Evolutionary conservation across 2,797 vertebrate species (phyloP).

Genomic region (Parotocinclus haroldoi): DNA sequence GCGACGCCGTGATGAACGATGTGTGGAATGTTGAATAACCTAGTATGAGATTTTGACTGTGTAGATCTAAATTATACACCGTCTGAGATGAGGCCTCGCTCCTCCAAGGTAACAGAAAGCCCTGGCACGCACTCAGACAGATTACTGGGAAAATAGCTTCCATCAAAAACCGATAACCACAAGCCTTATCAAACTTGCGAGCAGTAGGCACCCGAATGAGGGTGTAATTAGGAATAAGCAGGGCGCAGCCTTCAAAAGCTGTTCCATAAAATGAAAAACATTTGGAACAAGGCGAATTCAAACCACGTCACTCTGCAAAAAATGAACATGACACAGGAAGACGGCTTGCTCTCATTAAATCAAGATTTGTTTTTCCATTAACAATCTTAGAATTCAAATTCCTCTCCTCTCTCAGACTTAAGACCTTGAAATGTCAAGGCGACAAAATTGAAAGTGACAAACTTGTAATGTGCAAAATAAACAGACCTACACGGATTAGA

Average conservation of each 20-base stretch:
- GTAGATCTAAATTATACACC: slow-evolving; percentile 40
- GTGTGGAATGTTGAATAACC: slow-evolving; percentile 16
- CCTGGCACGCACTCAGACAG: slow-evolving; percentile 54
- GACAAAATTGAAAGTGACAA: slow-evolving; percentile 25
- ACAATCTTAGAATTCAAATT: slow-evolving; percentile 36
- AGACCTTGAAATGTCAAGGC: slow-evolving; percentile 28
- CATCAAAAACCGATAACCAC: slow-evolving; percentile 57
- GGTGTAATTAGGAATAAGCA: slow-evolving; percentile 56
- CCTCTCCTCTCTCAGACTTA: slow-evolving; percentile 25
- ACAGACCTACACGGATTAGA: slow-evolving; percentile 22
- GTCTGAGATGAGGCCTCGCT: slow-evolving; percentile 44
- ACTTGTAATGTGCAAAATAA: slow-evolving; percentile 39
- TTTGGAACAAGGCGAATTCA: slow-evolving; percentile 4
- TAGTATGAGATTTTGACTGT: slow-evolving; percentile 4
- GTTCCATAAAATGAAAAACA: slow-evolving; percentile 26
- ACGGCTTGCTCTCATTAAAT: slow-evolving; percentile 28
- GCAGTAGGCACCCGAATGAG: slow-evolving; percentile 52
- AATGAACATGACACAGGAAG: slow-evolving; percentile 17
- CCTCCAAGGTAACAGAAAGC: slow-evolving; percentile 54
- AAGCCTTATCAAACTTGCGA: slow-evolving; percentile 54
- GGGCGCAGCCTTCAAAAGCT: slow-evolving; percentile 26
- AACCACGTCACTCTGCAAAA: slow-evolving; percentile 16
- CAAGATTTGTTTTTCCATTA: slow-evolving; percentile 37
- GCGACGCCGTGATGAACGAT: not conserved
- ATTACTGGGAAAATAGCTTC: slow-evolving; percentile 60